Conservation (phyloP, 2,888 invertebrate genomes). For the Busseola fusca region DNA sequence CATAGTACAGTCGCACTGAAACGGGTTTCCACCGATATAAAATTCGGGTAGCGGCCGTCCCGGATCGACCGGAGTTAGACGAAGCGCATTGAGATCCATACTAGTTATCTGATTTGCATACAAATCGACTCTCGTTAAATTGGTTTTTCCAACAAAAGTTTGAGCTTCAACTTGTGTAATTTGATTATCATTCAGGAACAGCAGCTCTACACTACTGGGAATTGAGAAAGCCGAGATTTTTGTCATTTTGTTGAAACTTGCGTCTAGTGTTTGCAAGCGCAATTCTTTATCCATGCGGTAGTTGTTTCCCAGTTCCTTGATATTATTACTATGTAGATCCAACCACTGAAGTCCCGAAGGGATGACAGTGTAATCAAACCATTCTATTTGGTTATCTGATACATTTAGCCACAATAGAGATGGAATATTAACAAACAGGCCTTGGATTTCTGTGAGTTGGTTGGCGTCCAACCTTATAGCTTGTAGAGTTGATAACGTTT, state of each 20-base stretch:
- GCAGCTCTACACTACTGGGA: slow-evolving; percentile 94
- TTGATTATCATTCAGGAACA: slow-evolving; percentile 96
- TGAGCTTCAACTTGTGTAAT: slow-evolving; percentile 95
- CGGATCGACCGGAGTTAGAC: slow-evolving; percentile 94
- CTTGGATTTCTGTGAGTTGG: slow-evolving; percentile 94
- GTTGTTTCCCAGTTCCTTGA: slow-evolving; percentile 93
- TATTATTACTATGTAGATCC: slow-evolving; percentile 96
- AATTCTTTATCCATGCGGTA: slow-evolving; percentile 92
- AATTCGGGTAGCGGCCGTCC: slow-evolving; percentile 95
- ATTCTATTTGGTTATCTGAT: slow-evolving; percentile 96
- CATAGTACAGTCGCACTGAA: slow-evolving; percentile 98
- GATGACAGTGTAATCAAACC: slow-evolving; percentile 96
- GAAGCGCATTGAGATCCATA: slow-evolving; percentile 96
- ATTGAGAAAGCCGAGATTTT: slow-evolving; percentile 93
- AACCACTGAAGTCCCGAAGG: slow-evolving; percentile 95
- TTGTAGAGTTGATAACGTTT: slow-evolving; percentile 93
- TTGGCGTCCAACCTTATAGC: slow-evolving; percentile 96
- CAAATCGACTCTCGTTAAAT: slow-evolving; percentile 96
- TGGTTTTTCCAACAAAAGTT: slow-evolving; percentile 96
- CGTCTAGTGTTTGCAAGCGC: slow-evolving; percentile 94
- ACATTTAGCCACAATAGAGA: slow-evolving; percentile 96
- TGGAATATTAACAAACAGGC: slow-evolving; percentile 94
- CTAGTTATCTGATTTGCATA: slow-evolving; percentile 97
- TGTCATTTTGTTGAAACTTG: slow-evolving; percentile 96
- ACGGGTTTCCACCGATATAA: slow-evolving; percentile 97